Conservation (phyloP, 2,113 vertebrate species). For the Vidua macroura region DNA sequence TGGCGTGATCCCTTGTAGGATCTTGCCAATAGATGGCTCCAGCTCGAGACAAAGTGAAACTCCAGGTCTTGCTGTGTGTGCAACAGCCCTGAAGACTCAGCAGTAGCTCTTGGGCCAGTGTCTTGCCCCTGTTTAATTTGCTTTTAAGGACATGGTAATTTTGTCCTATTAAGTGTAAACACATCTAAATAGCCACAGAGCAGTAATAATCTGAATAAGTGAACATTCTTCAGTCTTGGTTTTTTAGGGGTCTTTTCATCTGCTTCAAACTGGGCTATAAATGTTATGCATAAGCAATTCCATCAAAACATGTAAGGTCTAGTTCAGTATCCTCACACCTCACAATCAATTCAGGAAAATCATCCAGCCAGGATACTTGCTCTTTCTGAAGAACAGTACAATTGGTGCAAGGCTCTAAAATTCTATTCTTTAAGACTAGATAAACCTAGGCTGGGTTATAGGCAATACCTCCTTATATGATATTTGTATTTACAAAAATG, state of each 20-base stretch:
- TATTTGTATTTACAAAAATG: neutral
- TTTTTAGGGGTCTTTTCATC: neutral
- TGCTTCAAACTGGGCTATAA: neutral
- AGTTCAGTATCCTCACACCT: neutral
- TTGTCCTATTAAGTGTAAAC: neutral
- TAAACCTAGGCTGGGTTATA: neutral
- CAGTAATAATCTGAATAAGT: neutral
- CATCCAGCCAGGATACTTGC: neutral
- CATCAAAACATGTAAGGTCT: neutral
- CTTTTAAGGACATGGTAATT: neutral
- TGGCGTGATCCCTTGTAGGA: fast-evolving
- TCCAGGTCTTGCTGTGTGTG: neutral
- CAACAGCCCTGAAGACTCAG: neutral
- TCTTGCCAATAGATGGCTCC: neutral
- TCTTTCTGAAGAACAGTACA: neutral
- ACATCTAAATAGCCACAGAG: neutral
- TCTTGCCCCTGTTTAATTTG: neutral
- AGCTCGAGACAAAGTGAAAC: neutral
- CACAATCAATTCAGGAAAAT: neutral
- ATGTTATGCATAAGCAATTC: neutral
- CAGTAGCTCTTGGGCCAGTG: neutral
- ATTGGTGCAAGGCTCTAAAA: neutral
- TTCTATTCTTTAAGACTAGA: neutral
- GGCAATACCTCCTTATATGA: neutral
- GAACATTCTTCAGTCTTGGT: neutral